Conservation (phyloP, 2,113 vertebrate species). For the Sinocyclocheilus anshuiensis region DNA sequence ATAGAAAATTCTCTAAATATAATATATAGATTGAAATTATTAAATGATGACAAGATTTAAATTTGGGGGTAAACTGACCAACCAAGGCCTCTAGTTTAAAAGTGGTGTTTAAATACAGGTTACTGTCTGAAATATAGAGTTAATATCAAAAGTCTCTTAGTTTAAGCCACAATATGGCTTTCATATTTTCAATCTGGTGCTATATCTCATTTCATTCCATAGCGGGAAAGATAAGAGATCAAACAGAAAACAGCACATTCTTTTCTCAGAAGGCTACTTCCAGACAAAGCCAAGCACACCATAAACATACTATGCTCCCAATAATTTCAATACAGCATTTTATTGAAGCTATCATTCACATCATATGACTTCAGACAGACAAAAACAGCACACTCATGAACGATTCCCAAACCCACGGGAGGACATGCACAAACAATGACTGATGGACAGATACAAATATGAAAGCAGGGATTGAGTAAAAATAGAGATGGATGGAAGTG, state of each 20-base stretch:
- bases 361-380: constrained; percentile 1
- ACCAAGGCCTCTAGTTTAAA: neutral
- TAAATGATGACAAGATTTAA: neutral
- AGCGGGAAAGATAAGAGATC: constrained; percentile 36
- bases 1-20: neutral
- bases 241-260: constrained; percentile 20
- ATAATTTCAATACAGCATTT: constrained; percentile 48
- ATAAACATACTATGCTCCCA: constrained; percentile 31
- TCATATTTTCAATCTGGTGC: constrained; percentile 4
- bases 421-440: constrained; percentile 55
- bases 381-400: constrained; percentile 31
- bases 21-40: neutral
- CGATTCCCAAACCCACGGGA: neutral
- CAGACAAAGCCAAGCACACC: constrained; percentile 25
- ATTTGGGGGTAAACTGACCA: neutral
- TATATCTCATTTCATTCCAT: constrained; percentile 31
- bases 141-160: neutral
- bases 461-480: neutral
- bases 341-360: constrained; percentile 51
- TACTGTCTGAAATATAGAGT: constrained; percentile 12
- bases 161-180: constrained; percentile 24
- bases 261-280: constrained; percentile 33
- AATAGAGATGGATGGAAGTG: neutral
- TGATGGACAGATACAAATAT: constrained; percentile 23
- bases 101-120: neutral